Base-by-base conservation (phyloP, 2,113 vertebrate genomes). In the Nesogale talazaci region DNA sequence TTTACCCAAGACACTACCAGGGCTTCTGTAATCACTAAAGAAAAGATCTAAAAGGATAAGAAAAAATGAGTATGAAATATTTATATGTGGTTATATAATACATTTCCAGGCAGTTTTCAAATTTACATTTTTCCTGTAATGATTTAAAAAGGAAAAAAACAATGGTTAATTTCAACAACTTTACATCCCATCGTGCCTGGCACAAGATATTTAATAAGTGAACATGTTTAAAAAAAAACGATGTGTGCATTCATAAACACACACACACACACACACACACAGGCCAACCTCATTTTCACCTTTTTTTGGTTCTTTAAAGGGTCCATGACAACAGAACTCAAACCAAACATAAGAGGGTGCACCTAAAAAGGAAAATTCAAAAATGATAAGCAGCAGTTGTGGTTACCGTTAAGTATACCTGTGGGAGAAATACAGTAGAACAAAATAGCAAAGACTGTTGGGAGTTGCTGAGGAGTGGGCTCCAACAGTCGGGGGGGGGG, bases 51-150 rank as follows among this genome's bases (percentile, higher is more conserved):
- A 67, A 70, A 70, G 4, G n/a, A 15, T 70, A 70, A 34, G 69
- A 34, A 70, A 70, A 79, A 89, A 69, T 23, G 86, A 87, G 86
- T 52, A 57, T 6, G 5, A 15, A 34, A 40, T 52, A 52, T n/a
- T 63, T 91, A 27, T 27, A 11, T 16, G 16, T 8, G 12, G 88
- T 67, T 69, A 86, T 38, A 8, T 23, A 83, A 79, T 52, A 27
- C 57, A 94, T 23, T 85, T 38, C 80, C 23, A 8, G 34, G 34
- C 70, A 88, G 76, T 81, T 93, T 95, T 92, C 63, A 90, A 74
- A 19, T 86, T 91, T 91, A 81, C 8, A 83, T n/a, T 90, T 8
- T 59, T 34, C 42, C 57, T 65, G 27, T 5, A 92, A 87, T 19
- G 8, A 90, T 52, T 46, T 67, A 76, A 70, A 92, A 46, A 46